Evolutionary conservation across 2,113 vertebrate genomes (phyloP), one percentile per base, ranked within the genome.

Genomic region (Dromaius novaehollandiae): DNA sequence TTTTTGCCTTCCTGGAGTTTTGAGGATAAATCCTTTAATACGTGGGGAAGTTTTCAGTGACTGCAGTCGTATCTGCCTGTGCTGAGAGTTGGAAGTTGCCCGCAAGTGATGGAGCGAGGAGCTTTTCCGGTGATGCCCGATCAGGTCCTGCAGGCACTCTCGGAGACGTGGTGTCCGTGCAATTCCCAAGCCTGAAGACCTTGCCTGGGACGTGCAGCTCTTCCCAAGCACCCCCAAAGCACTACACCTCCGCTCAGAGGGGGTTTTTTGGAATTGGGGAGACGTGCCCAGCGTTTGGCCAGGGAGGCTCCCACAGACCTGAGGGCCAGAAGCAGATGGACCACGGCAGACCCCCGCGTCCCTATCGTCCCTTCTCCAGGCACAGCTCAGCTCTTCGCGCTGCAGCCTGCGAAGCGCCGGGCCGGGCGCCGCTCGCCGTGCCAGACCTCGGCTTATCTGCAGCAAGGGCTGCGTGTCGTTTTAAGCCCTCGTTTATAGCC

Each of bases 331-430:
- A 65, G 66, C 17, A 60, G 2, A 4, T 44, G 71, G 61, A 21
- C 0, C 13, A 50, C 42, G 30, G 9, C 44, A 30, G 3, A 36
- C 2, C 69, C 9, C 42, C 2, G 0, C 30, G 25, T 34, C 51
- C 80, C 85, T 25, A 34, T 22, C 61, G 60, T 2, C 19, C 42
- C 80, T 81, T 77, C 74, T 74, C 87, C 25, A 60, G 50, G 25
- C 65, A 40, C 38, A 26, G 1, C 66, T 82, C 28, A 6, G 3
- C 13, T 66, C 26, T 86, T 75, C 40, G 44, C 5, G 42, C 19
- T 70, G 55, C 34, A 89, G 36, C 40, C 79, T 12, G 16, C 64
- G 46, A 88, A 51, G 2, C 51, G 46, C 1, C 0, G 60, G 42
- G 24, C 46, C 70, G 26, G 82, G n/a, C 12, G 6, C 48, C 0